Base-by-base conservation (phyloP, 2,888 invertebrate species). In the Coenonympha glycerion region DNA sequence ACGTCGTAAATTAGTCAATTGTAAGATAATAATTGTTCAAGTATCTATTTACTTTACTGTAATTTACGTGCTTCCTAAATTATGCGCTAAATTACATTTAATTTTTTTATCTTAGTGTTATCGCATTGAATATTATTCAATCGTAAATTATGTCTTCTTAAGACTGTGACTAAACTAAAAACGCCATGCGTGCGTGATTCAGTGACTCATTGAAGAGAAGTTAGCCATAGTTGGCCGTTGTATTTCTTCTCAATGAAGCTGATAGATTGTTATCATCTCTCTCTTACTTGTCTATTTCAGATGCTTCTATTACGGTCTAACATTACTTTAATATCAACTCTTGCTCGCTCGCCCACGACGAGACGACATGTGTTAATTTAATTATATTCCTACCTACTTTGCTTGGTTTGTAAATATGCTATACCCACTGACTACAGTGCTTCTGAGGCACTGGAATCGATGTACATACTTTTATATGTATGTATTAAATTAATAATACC, bases 311-410 rank as follows among this genome's bases (percentile, higher is more conserved):
- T 74, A 68, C 73, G 66, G 61, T 77, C 73, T 70, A 56, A 54
- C 62, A 47, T 36, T 21, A 49, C 34, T 52, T 47, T 40, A 68
- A 66, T 65, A 59, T 68, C 22, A 47, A 41, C 71, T 68, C 68
- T 67, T 66, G 66, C 65, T 68, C 64, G 56, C 65, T 71, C 70
- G 73, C 71, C 70, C 69, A 69, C 68, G 57, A 56, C 31, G 66
- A 71, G 60, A 65, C 73, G 71, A 75, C 76, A 74, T 76, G 71
- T 79, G 80, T 76, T 82, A 80, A 81, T 83, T 81, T 71, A 79
- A 78, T 79, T 76, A 79, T 69, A 30, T 45, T 69, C 63, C 66
- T 66, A 60, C 61, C 66, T 65, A 60, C 62, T 63, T 62, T 63
- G 61, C 63, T 68, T 62, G 62, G 62, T 64, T 66, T 65, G 59